phyloP scores from a whole-genome alignment of 2,797 vertebrate genomes.

The Limosa lapponica region DNA sequence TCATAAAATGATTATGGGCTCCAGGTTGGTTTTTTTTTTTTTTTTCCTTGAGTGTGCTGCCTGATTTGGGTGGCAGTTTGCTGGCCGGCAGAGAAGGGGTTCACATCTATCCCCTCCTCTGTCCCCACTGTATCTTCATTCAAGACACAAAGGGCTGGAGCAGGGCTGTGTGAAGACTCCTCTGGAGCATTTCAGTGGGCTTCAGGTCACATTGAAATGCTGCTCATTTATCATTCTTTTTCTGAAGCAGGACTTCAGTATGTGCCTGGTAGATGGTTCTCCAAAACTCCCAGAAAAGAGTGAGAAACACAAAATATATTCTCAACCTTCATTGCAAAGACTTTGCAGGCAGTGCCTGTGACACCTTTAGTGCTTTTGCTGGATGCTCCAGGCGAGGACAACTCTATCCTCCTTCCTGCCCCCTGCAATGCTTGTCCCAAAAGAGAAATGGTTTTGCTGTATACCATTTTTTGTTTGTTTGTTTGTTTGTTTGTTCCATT shows the following conservation, averaged over 20 bases:
- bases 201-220: background rate
- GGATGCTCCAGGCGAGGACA: background rate
- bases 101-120: background rate
- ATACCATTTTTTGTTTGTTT: background rate
- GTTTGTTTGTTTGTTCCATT: background rate
- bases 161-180: rapidly evolving
- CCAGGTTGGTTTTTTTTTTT: background rate
- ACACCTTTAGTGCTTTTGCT: background rate
- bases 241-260: background rate
- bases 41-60: background rate
- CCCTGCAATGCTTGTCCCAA: background rate
- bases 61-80: slow-evolving; percentile 37
- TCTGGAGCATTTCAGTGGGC: background rate
- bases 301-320: background rate
- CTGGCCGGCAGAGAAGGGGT: background rate
- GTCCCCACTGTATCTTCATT: background rate
- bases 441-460: background rate
- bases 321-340: background rate
- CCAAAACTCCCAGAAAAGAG: background rate
- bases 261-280: background rate
- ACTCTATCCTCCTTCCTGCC: background rate
- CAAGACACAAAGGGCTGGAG: background rate
- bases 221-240: background rate
- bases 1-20: slow-evolving; percentile 75
- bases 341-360: background rate